Percentiles rank a stretch among this genome's conserved stretches.
These are phyloP conservation scores for Mormyrops attenuatus DNA, from an alignment of 2,797 vertebrate species.

Conservation along the genomic window DNA sequence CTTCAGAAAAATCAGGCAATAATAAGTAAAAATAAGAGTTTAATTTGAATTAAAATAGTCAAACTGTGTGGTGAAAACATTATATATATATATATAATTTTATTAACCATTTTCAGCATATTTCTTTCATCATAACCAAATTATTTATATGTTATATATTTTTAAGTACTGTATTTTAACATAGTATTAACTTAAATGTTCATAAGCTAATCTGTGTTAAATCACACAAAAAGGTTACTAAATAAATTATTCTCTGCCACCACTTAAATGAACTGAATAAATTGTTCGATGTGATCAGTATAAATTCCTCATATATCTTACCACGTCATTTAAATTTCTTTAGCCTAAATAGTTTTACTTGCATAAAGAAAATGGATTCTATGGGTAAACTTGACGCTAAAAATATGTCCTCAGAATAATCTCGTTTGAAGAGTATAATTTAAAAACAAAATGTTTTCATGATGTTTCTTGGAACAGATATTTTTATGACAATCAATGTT, in stretches of 20 bases:
- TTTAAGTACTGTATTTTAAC: not conserved
- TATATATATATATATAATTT: not conserved
- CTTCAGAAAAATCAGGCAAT: not conserved
- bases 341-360: not conserved
- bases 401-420: not conserved
- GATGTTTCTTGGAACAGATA: not conserved
- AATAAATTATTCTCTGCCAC: not conserved
- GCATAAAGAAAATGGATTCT: not conserved
- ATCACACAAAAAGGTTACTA: not conserved
- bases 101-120: not conserved
- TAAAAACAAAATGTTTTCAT: not conserved
- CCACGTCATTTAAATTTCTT: not conserved
- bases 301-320: not conserved
- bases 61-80: not conserved
- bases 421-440: not conserved
- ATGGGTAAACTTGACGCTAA: not conserved
- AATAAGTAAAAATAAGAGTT: not conserved
- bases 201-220: not conserved
- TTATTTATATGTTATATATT: not conserved
- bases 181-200: not conserved
- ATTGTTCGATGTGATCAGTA: not conserved
- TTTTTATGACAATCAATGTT: not conserved
- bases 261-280: not conserved
- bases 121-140: not conserved
- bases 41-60: not conserved